These are phyloP conservation scores for Chrysochloris asiatica DNA, from an alignment of 2,113 vertebrate genomes.

Conservation along the genomic window DNA sequence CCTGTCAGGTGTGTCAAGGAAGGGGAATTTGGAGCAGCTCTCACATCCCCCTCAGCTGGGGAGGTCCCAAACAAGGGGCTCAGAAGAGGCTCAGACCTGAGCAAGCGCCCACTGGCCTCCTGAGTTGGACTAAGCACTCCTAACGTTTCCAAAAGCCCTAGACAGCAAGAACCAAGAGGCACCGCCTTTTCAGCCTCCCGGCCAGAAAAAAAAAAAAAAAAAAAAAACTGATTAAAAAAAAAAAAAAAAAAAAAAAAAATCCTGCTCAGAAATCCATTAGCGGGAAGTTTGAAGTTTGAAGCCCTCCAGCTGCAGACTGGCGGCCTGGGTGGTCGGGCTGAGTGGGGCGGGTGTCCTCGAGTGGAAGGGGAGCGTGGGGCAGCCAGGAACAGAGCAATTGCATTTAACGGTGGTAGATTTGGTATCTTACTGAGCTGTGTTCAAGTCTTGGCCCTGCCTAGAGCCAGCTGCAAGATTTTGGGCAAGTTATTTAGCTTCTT, in stretches of 20 bases:
- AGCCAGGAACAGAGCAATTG: not conserved
- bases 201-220: constrained; percentile 56
- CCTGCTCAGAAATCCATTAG: constrained; percentile 77
- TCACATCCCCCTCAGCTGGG: not conserved
- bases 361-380: constrained; percentile 33
- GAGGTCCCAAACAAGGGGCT: constrained; percentile 67
- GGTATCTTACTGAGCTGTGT: not conserved
- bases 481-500: not conserved
- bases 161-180: constrained; percentile 72
- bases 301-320: constrained; percentile 77
- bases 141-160: constrained; percentile 66
- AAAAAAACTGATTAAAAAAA: too few relatives aligned
- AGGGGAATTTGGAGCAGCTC: constrained; percentile 1
- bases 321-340: constrained; percentile 75
- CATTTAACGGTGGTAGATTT: not conserved
- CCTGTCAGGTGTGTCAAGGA: constrained; percentile 66
- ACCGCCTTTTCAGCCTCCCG: constrained; percentile 60
- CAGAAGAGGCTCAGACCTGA: constrained; percentile 66
- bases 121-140: constrained; percentile 48
- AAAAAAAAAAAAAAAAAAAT: constrained; percentile 59
- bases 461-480: not conserved
- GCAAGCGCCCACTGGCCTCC: constrained; percentile 34
- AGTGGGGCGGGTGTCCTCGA: constrained; percentile 49
- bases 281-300: constrained; percentile 77
- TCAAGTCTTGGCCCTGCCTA: not conserved